phyloP scores from a whole-genome alignment of 2,888 invertebrate genomes.

The Netelia melanura region DNA sequence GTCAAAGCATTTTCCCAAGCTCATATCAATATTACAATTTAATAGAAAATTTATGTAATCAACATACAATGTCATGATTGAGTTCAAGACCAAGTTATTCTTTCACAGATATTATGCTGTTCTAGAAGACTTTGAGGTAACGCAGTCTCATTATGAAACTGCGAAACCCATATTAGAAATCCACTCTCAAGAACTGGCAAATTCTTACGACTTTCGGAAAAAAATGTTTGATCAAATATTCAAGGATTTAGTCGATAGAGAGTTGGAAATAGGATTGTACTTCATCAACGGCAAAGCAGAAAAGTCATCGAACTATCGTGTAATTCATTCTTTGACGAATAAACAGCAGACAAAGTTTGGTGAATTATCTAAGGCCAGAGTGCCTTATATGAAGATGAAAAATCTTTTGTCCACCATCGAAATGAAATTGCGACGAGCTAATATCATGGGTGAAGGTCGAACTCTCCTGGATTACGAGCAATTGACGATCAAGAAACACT shows the following conservation, averaged over 20 bases:
- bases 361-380: conserved; percentile 63
- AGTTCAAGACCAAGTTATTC: background rate
- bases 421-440: conserved; percentile 40
- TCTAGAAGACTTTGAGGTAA: conserved; percentile 67
- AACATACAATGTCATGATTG: background rate
- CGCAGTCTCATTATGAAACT: conserved; percentile 46
- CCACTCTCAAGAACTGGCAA: conserved; percentile 24
- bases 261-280: conserved; percentile 60
- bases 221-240: conserved; percentile 53
- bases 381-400: conserved; percentile 62
- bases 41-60: background rate
- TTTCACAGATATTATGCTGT: conserved; percentile 66
- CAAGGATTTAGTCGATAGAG: conserved; percentile 49
- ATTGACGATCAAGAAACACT: conserved; percentile 60
- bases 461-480: conserved; percentile 72
- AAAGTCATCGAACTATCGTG: conserved; percentile 15
- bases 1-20: conserved; percentile 17
- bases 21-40: background rate
- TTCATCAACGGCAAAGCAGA: conserved; percentile 22
- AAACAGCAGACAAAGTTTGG: conserved; percentile 57
- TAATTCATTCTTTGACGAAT: conserved; percentile 47
- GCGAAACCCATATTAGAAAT: conserved; percentile 24
- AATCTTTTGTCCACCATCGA: conserved; percentile 50
- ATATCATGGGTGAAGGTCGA: conserved; percentile 68
- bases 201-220: conserved; percentile 39